Evolutionary conservation across 2,113 vertebrate genomes (phyloP).

Genomic region (Tenebrosternarchus preto): DNA sequence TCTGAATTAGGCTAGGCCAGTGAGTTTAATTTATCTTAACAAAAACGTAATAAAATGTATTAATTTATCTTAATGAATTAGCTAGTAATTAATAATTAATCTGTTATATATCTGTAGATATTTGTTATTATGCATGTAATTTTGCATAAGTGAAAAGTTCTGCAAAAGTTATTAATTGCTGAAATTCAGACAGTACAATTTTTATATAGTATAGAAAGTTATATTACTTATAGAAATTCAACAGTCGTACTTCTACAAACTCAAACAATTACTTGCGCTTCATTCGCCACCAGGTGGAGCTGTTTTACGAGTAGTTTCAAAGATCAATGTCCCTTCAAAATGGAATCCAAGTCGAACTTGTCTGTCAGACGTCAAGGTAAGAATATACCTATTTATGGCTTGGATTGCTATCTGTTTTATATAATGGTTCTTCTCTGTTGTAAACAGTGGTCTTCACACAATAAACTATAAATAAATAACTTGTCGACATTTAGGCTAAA

Average conservation of each 20-base stretch:
- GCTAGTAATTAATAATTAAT: no score
- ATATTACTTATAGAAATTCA: no score
- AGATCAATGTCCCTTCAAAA: conserved; percentile 44
- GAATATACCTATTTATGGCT: background rate
- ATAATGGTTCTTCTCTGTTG: background rate
- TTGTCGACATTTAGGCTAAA: no score
- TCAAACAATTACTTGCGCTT: background rate
- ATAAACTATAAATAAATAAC: no score
- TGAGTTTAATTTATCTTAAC: background rate
- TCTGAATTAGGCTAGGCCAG: background rate
- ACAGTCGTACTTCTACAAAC: background rate
- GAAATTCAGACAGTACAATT: no score
- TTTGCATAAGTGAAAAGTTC: no score
- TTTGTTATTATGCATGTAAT: no score
- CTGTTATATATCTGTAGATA: no score
- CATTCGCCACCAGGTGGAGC: conserved; percentile 32
- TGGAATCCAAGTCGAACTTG: conserved; percentile 48
- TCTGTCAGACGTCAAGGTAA: conserved; percentile 32
- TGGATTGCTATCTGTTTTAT: background rate
- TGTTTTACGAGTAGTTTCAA: conserved; percentile 29
- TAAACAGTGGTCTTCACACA: background rate
- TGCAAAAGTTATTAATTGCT: no score
- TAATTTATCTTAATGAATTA: no score
- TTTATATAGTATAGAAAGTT: no score
- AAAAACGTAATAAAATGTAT: no score